phyloP scores from a whole-genome alignment of 2,797 vertebrate genomes.

The Myoxocephalus aenaeus region DNA sequence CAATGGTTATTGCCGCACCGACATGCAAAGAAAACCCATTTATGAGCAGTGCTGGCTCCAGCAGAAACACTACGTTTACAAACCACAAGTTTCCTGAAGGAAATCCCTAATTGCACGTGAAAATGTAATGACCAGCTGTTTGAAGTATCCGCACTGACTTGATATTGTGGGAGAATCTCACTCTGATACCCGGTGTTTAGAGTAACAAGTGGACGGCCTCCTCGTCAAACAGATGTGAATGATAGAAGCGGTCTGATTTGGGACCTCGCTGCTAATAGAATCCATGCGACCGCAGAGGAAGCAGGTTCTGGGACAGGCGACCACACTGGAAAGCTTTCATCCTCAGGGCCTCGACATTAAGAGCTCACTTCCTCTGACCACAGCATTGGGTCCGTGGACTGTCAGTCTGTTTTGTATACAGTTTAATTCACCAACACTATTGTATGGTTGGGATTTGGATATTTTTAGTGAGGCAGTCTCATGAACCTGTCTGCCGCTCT shows the following conservation, averaged over 20 bases:
- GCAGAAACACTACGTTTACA: conserved; percentile 19
- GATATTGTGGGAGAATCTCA: conserved; percentile 36
- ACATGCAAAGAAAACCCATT: neutral
- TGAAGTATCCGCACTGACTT: conserved; percentile 11
- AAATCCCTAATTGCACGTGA: conserved; percentile 33
- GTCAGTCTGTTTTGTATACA: too few relatives aligned
- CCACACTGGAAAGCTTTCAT: conserved; percentile 65
- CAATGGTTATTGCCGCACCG: neutral
- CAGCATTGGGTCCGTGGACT: neutral
- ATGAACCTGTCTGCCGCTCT: neutral
- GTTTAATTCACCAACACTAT: neutral
- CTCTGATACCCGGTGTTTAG: conserved; percentile 41
- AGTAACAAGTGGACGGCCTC: conserved; percentile 47
- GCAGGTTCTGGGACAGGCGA: conserved; percentile 49
- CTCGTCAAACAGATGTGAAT: conserved; percentile 65
- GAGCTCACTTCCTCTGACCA: conserved; percentile 69
- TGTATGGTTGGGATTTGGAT: neutral
- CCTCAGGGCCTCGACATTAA: conserved; percentile 50
- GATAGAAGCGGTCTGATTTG: conserved; percentile 61
- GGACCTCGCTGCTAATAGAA: conserved; percentile 65
- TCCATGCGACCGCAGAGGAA: conserved; percentile 73
- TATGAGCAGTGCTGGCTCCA: neutral
- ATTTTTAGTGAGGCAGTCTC: conserved; percentile 12
- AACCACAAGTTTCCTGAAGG: conserved; percentile 12
- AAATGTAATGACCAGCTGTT: conserved; percentile 15